These are phyloP conservation scores for Decapterus maruadsi DNA, from an alignment of 2,797 vertebrate genomes.

Conservation along the genomic window DNA sequence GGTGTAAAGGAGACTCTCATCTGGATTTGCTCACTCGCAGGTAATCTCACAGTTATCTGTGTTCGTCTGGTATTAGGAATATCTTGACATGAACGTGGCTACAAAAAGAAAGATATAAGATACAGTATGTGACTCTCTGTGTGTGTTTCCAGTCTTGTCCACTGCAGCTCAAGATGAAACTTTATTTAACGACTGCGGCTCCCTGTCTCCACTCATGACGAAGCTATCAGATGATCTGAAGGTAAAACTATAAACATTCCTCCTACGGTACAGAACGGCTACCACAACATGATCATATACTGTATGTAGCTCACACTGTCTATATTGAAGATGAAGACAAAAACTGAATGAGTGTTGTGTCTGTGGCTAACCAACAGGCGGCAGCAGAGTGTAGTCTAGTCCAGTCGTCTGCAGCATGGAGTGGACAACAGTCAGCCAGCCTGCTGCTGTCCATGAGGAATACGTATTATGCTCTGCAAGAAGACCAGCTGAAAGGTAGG, in stretches of 20 bases:
- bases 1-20: neutral
- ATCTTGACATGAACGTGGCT: neutral
- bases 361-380: slow-evolving; percentile 52
- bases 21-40: slow-evolving; percentile 63
- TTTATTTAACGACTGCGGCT: neutral
- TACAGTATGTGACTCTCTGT: neutral
- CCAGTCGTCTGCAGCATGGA: neutral
- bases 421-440: neutral
- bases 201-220: neutral
- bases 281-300: neutral
- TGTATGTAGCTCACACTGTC: neutral
- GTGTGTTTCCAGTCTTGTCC: slow-evolving; percentile 43
- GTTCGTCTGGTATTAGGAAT: no score
- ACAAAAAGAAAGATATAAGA: neutral
- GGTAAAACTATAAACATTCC: slow-evolving; percentile 44
- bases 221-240: slow-evolving; percentile 36
- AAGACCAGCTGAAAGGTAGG: slow-evolving; percentile 61
- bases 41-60: slow-evolving; percentile 42
- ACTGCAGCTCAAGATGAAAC: slow-evolving; percentile 19
- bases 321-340: neutral
- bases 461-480: slow-evolving; percentile 48
- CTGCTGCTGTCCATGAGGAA: slow-evolving; percentile 49
- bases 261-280: neutral
- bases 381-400: slow-evolving; percentile 25
- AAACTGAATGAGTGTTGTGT: neutral